These are phyloP conservation scores for Heliconius ismenius DNA, from an alignment of 2,888 invertebrate genomes.

Conservation along the genomic window DNA sequence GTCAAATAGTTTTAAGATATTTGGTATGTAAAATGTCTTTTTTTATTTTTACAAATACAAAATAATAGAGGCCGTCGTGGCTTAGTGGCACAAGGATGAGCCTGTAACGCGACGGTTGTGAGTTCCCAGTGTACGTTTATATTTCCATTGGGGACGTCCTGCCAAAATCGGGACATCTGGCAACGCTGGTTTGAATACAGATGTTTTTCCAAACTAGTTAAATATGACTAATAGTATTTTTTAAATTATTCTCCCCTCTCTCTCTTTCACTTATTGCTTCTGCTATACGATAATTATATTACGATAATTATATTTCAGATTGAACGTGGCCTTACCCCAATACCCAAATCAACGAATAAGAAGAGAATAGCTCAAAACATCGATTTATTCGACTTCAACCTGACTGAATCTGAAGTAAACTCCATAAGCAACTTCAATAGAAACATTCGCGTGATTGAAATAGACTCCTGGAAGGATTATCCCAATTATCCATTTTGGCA, in stretches of 20 bases:
- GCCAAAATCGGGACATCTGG: no score
- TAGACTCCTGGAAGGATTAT: slow-evolving; percentile 22
- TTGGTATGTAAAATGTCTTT: slow-evolving; percentile 73
- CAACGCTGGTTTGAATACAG: no score
- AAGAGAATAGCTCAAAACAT: slow-evolving; percentile 82
- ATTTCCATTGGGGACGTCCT: no score
- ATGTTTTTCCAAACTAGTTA: no score
- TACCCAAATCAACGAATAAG: slow-evolving; percentile 84
- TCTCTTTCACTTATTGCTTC: background rate
- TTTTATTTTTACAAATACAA: no score
- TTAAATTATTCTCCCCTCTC: no score
- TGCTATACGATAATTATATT: slow-evolving; percentile 39
- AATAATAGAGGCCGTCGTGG: no score
- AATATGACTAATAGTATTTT: no score
- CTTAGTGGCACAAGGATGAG: no score
- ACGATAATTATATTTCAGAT: slow-evolving; percentile 61
- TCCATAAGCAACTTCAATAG: slow-evolving; percentile 78
- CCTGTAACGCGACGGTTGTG: no score
- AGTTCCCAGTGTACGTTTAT: no score
- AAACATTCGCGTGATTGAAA: slow-evolving; percentile 47
- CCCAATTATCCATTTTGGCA: slow-evolving; percentile 36
- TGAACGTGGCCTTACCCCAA: slow-evolving; percentile 81
- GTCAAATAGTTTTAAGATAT: slow-evolving; percentile 85
- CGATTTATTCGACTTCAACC: slow-evolving; percentile 82
- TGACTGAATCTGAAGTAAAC: slow-evolving; percentile 78